A percentile compares a stretch with the other conserved stretches of the same genome.
Evolutionary conservation across 2,113 vertebrate genomes (phyloP).

Genomic region (Cyprinodon variegatus): DNA sequence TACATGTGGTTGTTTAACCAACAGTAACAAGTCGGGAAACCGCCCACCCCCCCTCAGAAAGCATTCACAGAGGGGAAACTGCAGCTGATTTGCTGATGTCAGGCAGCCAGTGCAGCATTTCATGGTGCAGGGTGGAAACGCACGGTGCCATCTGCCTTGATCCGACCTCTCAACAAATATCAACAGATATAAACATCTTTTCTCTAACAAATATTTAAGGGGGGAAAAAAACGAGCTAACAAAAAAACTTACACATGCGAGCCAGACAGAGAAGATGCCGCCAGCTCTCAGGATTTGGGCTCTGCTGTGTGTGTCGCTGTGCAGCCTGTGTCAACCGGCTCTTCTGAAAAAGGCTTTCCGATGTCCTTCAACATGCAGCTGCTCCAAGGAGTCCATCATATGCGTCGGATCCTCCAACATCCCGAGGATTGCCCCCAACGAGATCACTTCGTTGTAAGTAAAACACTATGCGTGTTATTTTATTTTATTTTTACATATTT

Average conservation of each 20-base stretch:
- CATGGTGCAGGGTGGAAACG: conserved; percentile 78
- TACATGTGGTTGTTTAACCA: conserved; percentile 49
- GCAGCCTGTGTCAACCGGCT: conserved; percentile 55
- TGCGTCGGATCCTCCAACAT: conserved; percentile 91
- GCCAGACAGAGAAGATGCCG: conserved; percentile 79
- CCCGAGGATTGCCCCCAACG: conserved; percentile 84
- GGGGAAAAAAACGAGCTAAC: neutral
- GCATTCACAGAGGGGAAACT: conserved; percentile 69
- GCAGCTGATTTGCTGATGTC: conserved; percentile 89
- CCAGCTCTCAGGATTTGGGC: conserved; percentile 63
- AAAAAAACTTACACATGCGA: conserved; percentile 69
- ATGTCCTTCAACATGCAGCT: conserved; percentile 91
- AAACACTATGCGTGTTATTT: neutral
- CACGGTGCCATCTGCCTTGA: conserved; percentile 52
- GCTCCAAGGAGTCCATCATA: conserved; percentile 93
- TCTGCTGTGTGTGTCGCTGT: conserved; percentile 57
- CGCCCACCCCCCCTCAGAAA: conserved; percentile 37
- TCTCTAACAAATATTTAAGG: neutral
- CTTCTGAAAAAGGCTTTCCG: conserved; percentile 78
- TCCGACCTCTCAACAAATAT: conserved; percentile 33
- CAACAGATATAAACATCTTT: neutral
- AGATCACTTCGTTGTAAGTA: conserved; percentile 93
- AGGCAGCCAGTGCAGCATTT: conserved; percentile 84
- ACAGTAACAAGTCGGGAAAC: conserved; percentile 37
- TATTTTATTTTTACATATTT: neutral